phyloP scores from a whole-genome alignment of 2,888 invertebrate species.

The Apotomis turbidana region DNA sequence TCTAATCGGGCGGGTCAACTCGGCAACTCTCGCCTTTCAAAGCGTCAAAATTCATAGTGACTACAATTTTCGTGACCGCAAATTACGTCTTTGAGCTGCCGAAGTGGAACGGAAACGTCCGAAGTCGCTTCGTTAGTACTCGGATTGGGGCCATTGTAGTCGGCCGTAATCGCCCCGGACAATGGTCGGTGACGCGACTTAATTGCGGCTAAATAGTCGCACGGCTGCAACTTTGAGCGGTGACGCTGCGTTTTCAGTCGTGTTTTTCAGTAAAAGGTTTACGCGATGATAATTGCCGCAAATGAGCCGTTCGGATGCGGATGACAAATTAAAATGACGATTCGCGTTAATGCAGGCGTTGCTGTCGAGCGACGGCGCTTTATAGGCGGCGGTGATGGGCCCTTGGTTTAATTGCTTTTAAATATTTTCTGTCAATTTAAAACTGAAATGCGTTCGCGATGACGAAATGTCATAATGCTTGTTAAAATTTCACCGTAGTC shows the following conservation, averaged over 20 bases:
- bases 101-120: conserved; percentile 74
- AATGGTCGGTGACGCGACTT: conserved; percentile 77
- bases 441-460: background rate
- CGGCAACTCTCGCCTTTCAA: conserved; percentile 63
- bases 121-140: conserved; percentile 80
- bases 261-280: conserved; percentile 66
- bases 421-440: conserved; percentile 13
- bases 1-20: conserved; percentile 25
- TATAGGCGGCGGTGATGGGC: conserved; percentile 33
- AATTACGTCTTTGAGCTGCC: conserved; percentile 78
- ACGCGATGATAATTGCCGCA: conserved; percentile 72
- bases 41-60: conserved; percentile 67
- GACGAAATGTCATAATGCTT: background rate
- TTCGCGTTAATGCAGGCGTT: conserved; percentile 65
- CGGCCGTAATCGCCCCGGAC: conserved; percentile 73
- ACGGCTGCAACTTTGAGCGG: conserved; percentile 44
- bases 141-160: conserved; percentile 77
- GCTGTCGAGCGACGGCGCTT: conserved; percentile 69
- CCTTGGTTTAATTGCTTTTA: conserved; percentile 35
- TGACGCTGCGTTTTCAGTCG: conserved; percentile 42
- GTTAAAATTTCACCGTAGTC: too few species aligned
- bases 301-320: conserved; percentile 67
- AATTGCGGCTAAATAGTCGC: conserved; percentile 78
- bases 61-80: conserved; percentile 76
- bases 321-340: conserved; percentile 73